Conservation (phyloP, 2,113 vertebrate species). For the Rhea americana region DNA sequence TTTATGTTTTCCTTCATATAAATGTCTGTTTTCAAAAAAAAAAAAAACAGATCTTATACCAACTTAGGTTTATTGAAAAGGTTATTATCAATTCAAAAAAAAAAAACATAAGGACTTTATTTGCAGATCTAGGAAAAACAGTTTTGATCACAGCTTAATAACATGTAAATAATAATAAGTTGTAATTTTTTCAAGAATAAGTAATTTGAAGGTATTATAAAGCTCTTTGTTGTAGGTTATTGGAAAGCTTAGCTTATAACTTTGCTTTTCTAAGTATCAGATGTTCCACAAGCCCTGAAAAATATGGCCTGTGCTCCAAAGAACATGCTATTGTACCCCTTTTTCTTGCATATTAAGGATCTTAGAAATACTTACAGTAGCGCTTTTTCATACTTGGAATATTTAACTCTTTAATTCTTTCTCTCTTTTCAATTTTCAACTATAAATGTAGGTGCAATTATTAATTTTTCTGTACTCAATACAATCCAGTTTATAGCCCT, state of each 20-base stretch:
- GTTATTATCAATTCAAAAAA: not conserved
- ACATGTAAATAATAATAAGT: not conserved
- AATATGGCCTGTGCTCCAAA: accelerated
- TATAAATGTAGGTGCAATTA: not conserved
- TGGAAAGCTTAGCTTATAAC: not conserved
- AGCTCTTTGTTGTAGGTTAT: not conserved
- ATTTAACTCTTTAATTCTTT: not conserved
- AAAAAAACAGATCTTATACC: not conserved
- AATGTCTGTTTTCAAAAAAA: not conserved
- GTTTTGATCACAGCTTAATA: not conserved
- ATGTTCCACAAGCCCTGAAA: not conserved
- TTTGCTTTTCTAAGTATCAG: not conserved
- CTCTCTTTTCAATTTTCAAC: accelerated
- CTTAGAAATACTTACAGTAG: not conserved
- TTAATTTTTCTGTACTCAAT: not conserved
- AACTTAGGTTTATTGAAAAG: not conserved
- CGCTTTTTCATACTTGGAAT: not conserved
- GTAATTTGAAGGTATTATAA: not conserved
- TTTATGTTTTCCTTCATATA: not conserved
- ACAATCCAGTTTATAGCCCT: not conserved
- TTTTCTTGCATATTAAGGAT: not conserved
- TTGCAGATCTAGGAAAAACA: not conserved
- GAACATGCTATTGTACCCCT: not conserved
- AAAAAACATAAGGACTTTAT: not conserved
- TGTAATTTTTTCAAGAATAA: not conserved